Conservation (phyloP, 1,140 invertebrate species). For the Frieseomelitta varia region DNA sequence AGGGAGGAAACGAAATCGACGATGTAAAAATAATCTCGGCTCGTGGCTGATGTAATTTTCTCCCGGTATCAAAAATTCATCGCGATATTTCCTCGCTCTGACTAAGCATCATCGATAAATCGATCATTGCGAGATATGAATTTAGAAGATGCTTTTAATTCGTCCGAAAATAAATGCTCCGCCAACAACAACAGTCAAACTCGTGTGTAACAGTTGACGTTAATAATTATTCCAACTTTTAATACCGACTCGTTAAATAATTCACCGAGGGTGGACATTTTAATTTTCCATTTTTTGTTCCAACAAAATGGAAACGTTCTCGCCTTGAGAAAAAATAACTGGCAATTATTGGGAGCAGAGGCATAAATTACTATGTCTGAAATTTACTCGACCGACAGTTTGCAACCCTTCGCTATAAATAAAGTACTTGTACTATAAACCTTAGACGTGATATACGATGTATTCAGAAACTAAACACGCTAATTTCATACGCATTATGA, state of each 20-base stretch:
- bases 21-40: not conserved
- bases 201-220: not conserved
- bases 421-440: constrained; percentile 18
- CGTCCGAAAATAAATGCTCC: not conserved
- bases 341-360: not conserved
- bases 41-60: not conserved
- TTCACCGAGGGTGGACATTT: not conserved
- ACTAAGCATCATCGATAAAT: constrained; percentile 17
- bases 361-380: not conserved
- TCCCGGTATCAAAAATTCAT: not conserved
- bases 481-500: not conserved
- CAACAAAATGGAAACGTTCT: no score
- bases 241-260: not conserved
- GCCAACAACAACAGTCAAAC: no score
- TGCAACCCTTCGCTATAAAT: constrained; percentile 9
- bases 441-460: constrained; percentile 10
- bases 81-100: not conserved
- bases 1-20: not conserved
- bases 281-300: not conserved
- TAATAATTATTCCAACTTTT: not conserved
- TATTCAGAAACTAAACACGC: not conserved
- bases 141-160: not conserved
- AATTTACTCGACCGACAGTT: not conserved
- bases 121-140: not conserved
- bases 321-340: not conserved